Evolutionary conservation across 2,888 invertebrate species (phyloP), one percentile per base, ranked within the genome.

Genomic region (Metallyticus violacea): DNA sequence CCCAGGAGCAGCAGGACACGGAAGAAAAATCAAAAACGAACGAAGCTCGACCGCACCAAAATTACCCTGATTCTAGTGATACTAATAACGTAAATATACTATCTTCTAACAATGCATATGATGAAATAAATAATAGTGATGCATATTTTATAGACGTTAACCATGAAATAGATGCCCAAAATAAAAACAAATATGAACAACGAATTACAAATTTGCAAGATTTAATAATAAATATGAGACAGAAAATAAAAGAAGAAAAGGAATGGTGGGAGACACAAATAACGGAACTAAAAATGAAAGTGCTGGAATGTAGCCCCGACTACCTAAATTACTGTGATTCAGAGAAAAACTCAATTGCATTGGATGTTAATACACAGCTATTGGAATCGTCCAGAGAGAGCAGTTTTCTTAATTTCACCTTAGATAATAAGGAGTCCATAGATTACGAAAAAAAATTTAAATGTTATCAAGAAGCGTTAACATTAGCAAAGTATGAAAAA

Each of bases 241-340:
- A 90, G 81, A 90, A 91, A 86, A 81, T 92, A 76, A 89, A 87
- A 40, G 89, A 89, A 28, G 92, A 92, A 87, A 88, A 90, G 77
- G 89, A 90, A 85, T 88, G 90, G n/a, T 92, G 91, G 92, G 90
- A 89, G 85, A 90, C 90, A 81, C 91, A 92, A 88, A 89, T 90
- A 15, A 91, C 91, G 62, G 91, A 91, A 81, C 89, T 89, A 30
- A 89, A 88, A 89, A 76, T 89, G 90, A 62, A 62, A 62, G 40
- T 62, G 40, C 40, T 62, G 2, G 40, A 62, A 0, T 62, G 22
- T 4, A 62, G 40, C 40, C 40, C 40, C 0, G 40, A 62, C 15
- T 62, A 62, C 40, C 3, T 62, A 15, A 22, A 62, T 62, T 62
- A 62, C 15, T 62, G 40, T 62, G 22, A 22, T 62, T 62, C 40